Base-by-base conservation (phyloP, 1,140 invertebrate species). In the Dysdera silvatica region DNA sequence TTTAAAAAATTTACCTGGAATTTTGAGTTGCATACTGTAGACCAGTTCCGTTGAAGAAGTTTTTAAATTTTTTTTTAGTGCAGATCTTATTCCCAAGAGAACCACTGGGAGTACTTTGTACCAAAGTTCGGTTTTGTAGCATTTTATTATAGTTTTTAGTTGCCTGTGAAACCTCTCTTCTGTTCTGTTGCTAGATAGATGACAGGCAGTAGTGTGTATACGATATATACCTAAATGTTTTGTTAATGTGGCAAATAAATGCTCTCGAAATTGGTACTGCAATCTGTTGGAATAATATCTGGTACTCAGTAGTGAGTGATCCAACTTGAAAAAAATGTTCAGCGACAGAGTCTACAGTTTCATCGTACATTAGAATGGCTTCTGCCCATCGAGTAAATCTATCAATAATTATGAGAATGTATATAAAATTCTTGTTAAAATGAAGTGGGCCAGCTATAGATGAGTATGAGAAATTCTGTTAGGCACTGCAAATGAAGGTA, bases 111-210 rank as follows among this genome's bases (percentile, higher is more conserved):
- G 65, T 0, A 53, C 24, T 20, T 73, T 66, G 1, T 65, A 52
- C 76, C 76, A 78, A 16, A 57, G 65, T 65, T 40, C 71, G 7
- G 48, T 26, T 10, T 12, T 28, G 56, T 58, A 20, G 26, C 24
- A 8, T 26, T 32, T 40, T 10, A 62, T 49, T 0, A 76, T 67
- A 14, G 71, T 37, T 65, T 80, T 79, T 14, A 80, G 61, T 37
- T 70, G 53, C 1, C 75, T 64, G 68, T 81, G 78, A 29, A 72
- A 68, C 7, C 73, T 55, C 51, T 78, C 74, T 0, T 72, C 65
- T 43, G 74, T 60, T 3, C 72, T 74, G 61, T 78, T 78, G 6
- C 70, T 23, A 10, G 67, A 62, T 10, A 73, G 76, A 41, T 75
- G 71, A 31, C 51, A 58, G 31, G 18, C 6, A 7, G 43, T 16